A percentile compares a stretch with the other conserved stretches of the same genome.
These are phyloP conservation scores for Priocnemis perturbator DNA, from an alignment of 2,888 invertebrate genomes.

Conservation along the genomic window DNA sequence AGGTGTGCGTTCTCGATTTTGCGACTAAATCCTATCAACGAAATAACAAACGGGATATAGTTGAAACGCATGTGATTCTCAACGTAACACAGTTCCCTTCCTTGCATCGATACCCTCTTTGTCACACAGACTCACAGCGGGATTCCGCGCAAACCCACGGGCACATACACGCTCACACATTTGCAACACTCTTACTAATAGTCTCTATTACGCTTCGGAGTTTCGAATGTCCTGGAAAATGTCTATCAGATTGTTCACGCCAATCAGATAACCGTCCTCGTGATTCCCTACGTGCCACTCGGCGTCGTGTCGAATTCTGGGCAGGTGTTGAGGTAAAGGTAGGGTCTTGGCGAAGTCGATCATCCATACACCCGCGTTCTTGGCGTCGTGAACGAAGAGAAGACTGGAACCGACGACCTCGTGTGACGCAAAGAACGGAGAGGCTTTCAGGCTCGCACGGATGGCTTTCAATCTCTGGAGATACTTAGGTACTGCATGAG, in stretches of 20 bases:
- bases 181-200: no score
- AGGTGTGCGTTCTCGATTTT: no score
- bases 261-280: slow-evolving; percentile 96
- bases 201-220: slow-evolving; percentile 43
- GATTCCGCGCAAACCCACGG: no score
- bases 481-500: slow-evolving; percentile 87
- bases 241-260: slow-evolving; percentile 91
- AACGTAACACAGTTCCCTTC: slow-evolving; percentile 2
- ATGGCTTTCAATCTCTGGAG: slow-evolving; percentile 91
- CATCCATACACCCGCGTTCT: slow-evolving; percentile 94
- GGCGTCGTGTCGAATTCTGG: slow-evolving; percentile 85
- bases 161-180: no score
- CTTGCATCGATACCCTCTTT: neutral
- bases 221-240: slow-evolving; percentile 83
- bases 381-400: slow-evolving; percentile 94
- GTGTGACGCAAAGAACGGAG: slow-evolving; percentile 93
- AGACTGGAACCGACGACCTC: slow-evolving; percentile 97
- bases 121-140: no score
- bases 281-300: slow-evolving; percentile 97
- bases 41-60: neutral
- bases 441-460: slow-evolving; percentile 87
- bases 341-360: slow-evolving; percentile 98
- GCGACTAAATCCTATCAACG: no score
- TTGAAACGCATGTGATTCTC: neutral
- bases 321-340: slow-evolving; percentile 83